These are phyloP conservation scores for Aphelenchoides avenae DNA, from an alignment of 1,140 invertebrate species.

Conservation along the genomic window DNA sequence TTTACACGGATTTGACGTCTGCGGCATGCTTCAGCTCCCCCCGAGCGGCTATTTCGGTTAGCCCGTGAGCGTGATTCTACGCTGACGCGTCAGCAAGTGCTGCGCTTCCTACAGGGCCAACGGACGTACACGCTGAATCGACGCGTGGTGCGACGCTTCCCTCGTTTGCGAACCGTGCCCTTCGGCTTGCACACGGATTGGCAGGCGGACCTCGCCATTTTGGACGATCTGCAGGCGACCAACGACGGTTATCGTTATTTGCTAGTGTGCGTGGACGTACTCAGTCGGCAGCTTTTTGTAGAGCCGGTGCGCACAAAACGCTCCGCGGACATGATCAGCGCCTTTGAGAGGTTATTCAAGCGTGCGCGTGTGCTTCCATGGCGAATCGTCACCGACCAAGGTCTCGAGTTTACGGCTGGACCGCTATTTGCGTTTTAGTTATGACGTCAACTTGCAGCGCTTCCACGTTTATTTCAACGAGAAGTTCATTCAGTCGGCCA, in stretches of 20 bases:
- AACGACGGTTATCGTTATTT: slow-evolving; percentile 28
- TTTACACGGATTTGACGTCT: slow-evolving; percentile 12
- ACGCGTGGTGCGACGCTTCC: neutral
- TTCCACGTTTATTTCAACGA: neutral
- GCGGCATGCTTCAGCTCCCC: slow-evolving; percentile 1
- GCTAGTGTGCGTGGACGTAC: slow-evolving; percentile 30
- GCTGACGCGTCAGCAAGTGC: neutral
- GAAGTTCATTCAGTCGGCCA: neutral
- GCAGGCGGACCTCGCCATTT: slow-evolving; percentile 29
- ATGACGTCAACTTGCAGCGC: neutral
- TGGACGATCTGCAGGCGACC: slow-evolving; percentile 6
- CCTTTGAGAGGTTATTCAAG: slow-evolving; percentile 23
- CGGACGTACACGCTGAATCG: slow-evolving; percentile 6
- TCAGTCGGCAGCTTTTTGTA: slow-evolving; percentile 29
- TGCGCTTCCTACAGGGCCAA: neutral
- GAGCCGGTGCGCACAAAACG: slow-evolving; percentile 32
- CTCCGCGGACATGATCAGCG: slow-evolving; percentile 12
- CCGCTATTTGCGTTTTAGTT: slow-evolving; percentile 13
- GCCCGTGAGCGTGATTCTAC: slow-evolving; percentile 10
- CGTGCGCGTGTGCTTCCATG: slow-evolving; percentile 8
- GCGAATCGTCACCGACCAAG: slow-evolving; percentile 28
- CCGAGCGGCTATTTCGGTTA: neutral
- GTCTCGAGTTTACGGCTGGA: slow-evolving; percentile 25
- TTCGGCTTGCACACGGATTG: too few species aligned
- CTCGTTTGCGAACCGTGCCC: too few species aligned